These are phyloP conservation scores for Actinemys pallida DNA, from an alignment of 2,113 vertebrate genomes.

Conservation along the genomic window DNA sequence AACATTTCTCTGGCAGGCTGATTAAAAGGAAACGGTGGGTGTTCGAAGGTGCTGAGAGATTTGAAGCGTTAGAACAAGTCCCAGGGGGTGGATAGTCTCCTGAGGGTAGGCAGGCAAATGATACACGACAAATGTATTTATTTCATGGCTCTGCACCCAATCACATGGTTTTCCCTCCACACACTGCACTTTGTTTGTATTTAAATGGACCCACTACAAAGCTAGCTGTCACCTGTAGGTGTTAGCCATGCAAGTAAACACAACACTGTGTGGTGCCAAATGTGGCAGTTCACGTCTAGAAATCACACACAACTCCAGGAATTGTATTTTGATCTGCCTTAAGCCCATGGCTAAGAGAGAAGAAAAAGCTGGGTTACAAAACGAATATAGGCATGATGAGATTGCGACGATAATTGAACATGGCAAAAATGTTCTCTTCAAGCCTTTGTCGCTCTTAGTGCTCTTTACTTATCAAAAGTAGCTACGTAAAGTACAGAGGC, in stretches of 20 bases:
- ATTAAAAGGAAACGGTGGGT: fast-evolving
- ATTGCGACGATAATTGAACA: fast-evolving
- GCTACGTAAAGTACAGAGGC: not conserved
- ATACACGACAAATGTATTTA: not conserved
- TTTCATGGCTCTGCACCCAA: not conserved
- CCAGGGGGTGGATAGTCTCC: fast-evolving
- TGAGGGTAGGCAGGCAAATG: not conserved
- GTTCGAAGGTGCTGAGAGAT: fast-evolving
- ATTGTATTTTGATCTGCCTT: fast-evolving
- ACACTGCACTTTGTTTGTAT: not conserved
- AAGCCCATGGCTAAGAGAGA: not conserved
- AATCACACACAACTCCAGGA: not conserved
- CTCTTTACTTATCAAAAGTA: not conserved
- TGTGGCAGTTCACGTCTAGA: not conserved
- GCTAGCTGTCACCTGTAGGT: not conserved
- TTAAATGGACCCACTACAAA: not conserved
- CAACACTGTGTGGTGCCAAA: fast-evolving
- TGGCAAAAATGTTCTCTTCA: fast-evolving
- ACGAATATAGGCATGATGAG: not conserved
- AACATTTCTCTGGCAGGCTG: not conserved
- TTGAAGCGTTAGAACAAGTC: not conserved
- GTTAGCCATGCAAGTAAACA: no score
- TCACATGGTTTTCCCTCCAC: not conserved
- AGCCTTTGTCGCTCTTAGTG: fast-evolving
- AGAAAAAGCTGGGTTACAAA: not conserved